A percentile compares a stretch with the other conserved stretches of the same genome.
phyloP scores from a whole-genome alignment of 2,113 vertebrate species.

The Lonchura striata region DNA sequence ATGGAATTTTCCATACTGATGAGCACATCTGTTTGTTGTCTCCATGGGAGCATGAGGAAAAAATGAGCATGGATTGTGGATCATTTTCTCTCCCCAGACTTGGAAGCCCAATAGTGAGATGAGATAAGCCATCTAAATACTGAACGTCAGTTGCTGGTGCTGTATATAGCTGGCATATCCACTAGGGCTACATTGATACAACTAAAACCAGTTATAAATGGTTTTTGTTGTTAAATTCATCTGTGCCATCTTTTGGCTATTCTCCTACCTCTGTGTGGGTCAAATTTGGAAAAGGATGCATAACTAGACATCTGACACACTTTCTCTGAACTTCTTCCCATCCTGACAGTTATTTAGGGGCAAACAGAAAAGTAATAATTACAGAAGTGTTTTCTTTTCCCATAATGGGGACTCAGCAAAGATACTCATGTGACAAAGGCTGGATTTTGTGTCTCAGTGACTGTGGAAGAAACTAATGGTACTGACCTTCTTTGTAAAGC shows the following conservation, averaged over 20 bases:
- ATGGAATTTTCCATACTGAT: constrained; percentile 10
- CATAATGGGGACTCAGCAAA: background rate
- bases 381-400: background rate
- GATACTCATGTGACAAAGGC: background rate
- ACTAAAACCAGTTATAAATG: background rate
- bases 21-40: constrained; percentile 25
- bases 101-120: background rate
- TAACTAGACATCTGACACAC: background rate
- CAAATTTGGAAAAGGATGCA: background rate
- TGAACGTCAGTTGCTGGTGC: background rate
- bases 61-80: background rate
- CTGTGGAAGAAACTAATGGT: background rate
- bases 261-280: background rate
- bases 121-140: background rate
- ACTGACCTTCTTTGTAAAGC: background rate
- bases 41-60: background rate
- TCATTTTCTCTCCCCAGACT: background rate
- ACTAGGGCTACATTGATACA: background rate
- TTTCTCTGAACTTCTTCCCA: background rate
- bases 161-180: background rate
- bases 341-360: background rate
- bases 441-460: background rate
- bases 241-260: background rate
- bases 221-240: background rate
- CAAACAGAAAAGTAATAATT: background rate